phyloP scores from a whole-genome alignment of 2,113 vertebrate genomes.

The Clarias magur region DNA sequence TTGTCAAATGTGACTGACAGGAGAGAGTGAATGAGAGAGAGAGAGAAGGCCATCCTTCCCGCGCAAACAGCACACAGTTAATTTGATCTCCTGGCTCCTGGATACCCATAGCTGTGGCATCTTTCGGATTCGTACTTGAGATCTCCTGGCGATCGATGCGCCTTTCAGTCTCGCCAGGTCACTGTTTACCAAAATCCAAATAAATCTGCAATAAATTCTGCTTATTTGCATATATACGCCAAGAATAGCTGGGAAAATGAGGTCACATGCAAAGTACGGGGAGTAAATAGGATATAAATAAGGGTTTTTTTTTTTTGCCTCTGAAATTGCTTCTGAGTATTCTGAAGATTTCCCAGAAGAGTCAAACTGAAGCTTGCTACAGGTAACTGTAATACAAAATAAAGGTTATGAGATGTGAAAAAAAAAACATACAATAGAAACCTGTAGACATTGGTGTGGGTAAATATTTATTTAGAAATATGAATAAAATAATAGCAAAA shows the following conservation, averaged over 20 bases:
- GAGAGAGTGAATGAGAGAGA: not conserved
- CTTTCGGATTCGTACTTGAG: not conserved
- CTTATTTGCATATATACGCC: constrained; percentile 6
- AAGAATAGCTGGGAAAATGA: not conserved
- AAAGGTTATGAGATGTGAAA: too few species aligned
- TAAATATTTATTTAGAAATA: not conserved
- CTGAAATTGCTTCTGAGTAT: not conserved
- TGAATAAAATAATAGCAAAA: not conserved
- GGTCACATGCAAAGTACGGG: constrained; percentile 1
- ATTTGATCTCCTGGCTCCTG: not conserved
- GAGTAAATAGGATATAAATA: not conserved
- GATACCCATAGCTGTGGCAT: not conserved
- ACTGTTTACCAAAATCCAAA: not conserved
- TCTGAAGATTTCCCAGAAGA: not conserved
- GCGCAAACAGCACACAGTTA: not conserved
- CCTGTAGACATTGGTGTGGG: not conserved
- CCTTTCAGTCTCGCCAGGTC: not conserved
- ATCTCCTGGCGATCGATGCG: not conserved
- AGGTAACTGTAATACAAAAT: not conserved
- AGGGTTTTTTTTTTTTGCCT: not conserved
- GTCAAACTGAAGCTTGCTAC: not conserved
- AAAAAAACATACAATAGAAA: not conserved
- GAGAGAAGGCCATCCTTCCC: not conserved
- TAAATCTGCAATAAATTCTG: constrained; percentile 4
- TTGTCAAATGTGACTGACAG: not conserved